phyloP scores from a whole-genome alignment of 92 coral and sea anemone genomes.

The Paramuricea clavata region DNA sequence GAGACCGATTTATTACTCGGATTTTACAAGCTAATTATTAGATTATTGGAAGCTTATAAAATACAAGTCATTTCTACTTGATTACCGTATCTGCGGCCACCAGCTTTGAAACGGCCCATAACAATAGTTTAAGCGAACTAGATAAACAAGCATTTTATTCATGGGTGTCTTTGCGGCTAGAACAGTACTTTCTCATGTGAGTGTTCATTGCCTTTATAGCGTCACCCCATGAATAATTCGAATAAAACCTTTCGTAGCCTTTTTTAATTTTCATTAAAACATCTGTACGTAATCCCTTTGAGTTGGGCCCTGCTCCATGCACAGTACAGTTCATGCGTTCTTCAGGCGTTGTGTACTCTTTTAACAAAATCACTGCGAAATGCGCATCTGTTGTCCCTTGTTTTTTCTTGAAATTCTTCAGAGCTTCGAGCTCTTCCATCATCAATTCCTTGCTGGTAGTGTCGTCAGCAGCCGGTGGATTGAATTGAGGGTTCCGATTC shows the following conservation, averaged over 20 bases:
- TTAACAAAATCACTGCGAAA: constrained; percentile 16
- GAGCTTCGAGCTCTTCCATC: constrained; percentile 18
- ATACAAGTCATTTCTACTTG: no score
- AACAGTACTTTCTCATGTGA: constrained; percentile 1
- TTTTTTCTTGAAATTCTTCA: neutral
- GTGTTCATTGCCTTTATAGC: constrained; percentile 13
- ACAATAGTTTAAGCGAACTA: no score
- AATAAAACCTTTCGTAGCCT: neutral
- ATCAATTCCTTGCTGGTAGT: constrained; percentile 13
- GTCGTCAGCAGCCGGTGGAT: no score
- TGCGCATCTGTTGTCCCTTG: neutral
- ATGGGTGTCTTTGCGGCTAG: neutral
- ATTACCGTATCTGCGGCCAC: no score
- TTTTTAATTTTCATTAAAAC: constrained; percentile 10
- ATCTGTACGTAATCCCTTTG: constrained; percentile 4
- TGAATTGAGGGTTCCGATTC: no score
- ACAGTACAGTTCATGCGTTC: constrained; percentile 32
- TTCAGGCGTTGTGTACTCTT: constrained; percentile 8
- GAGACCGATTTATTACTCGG: no score
- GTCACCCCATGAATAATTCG: neutral
- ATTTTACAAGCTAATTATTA: no score
- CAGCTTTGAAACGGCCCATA: no score
- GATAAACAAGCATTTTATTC: neutral
- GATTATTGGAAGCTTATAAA: no score
- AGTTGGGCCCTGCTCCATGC: constrained; percentile 10